Evolutionary conservation across 1,140 invertebrate genomes (phyloP).

Genomic region (Drosophila tsacasi): DNA sequence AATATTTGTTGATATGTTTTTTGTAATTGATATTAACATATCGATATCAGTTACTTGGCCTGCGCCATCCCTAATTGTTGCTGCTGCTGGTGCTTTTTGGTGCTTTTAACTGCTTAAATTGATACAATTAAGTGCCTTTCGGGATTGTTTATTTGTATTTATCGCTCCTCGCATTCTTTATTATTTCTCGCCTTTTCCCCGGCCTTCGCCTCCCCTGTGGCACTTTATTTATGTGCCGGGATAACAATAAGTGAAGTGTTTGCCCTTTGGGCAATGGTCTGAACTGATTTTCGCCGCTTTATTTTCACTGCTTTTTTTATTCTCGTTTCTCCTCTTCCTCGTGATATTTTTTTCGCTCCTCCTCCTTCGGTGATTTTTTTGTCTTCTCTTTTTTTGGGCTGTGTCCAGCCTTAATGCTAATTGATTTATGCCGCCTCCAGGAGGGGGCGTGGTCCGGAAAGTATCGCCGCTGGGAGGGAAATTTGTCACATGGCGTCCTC

Average conservation of each 20-base stretch:
- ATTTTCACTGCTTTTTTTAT: slow-evolving; percentile 10
- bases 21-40: neutral
- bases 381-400: neutral
- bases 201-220: slow-evolving; percentile 9
- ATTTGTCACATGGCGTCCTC: slow-evolving; percentile 39
- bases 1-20: neutral
- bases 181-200: slow-evolving; percentile 18
- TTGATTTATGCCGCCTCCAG: slow-evolving; percentile 68
- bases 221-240: slow-evolving; percentile 64
- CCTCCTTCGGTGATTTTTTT: neutral
- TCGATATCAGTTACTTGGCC: neutral
- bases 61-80: neutral
- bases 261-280: slow-evolving; percentile 51
- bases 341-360: neutral
- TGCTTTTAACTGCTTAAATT: slow-evolving; percentile 71
- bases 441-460: slow-evolving; percentile 11
- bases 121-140: slow-evolving; percentile 78
- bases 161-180: slow-evolving; percentile 38
- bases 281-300: slow-evolving; percentile 38
- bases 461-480: neutral
- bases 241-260: slow-evolving; percentile 75
- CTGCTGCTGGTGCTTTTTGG: slow-evolving; percentile 24
- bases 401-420: slow-evolving; percentile 64
- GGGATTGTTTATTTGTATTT: slow-evolving; percentile 71
- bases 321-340: too few relatives aligned